phyloP scores from a whole-genome alignment of 2,797 vertebrate genomes.

The Fistularia commersonii region DNA sequence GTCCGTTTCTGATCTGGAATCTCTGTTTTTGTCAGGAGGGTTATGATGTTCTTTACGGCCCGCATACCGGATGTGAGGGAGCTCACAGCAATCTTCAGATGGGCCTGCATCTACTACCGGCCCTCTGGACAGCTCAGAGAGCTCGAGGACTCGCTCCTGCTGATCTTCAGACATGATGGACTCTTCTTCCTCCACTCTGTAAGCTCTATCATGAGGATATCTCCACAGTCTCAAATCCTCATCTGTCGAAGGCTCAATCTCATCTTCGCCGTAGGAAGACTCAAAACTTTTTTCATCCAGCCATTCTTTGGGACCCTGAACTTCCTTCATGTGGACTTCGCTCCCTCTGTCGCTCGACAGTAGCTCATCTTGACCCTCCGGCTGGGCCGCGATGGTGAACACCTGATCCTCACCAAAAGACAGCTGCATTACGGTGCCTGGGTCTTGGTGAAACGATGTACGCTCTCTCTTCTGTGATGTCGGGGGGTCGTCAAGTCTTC shows the following conservation, averaged over 20 bases:
- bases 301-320: not conserved
- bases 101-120: not conserved
- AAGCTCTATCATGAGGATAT: constrained; percentile 35
- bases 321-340: constrained; percentile 1
- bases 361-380: constrained; percentile 7
- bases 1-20: not conserved
- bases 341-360: constrained; percentile 11
- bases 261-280: constrained; percentile 28
- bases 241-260: constrained; percentile 53
- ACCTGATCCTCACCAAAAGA: constrained; percentile 40
- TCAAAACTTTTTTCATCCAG: constrained; percentile 20
- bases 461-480: constrained; percentile 2
- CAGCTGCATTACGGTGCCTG: constrained; percentile 17
- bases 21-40: constrained; percentile 11
- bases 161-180: not conserved
- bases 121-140: not conserved
- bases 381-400: not conserved
- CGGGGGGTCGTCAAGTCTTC: not conserved
- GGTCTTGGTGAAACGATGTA: constrained; percentile 4
- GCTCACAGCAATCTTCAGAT: not conserved
- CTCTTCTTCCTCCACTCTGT: not conserved
- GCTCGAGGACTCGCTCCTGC: too few species aligned
- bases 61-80: not conserved
- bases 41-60: not conserved
- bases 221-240: constrained; percentile 51